Conservation (phyloP, 2,113 vertebrate genomes). For the Danio rerio region GRCz12tu NC_133192.1:22349001-22349500, state of each 20-base stretch:
- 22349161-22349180: constrained; percentile 69
- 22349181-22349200: constrained; percentile 98
- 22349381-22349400: no score
- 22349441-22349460: no score
- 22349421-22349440: no score
- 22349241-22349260: not conserved
- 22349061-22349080: not conserved
- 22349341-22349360: no score
- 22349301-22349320: no score
- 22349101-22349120: constrained; percentile 66
- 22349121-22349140: constrained; percentile 75
- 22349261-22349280: not conserved
- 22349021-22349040: not conserved
- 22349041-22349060: not conserved
- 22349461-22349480: no score
- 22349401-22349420: no score
- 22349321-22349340: no score
- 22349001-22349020: not conserved
- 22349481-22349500: no score
- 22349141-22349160: constrained; percentile 59
- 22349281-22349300: not conserved
- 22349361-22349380: no score
- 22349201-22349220: constrained; percentile 94
- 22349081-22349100: constrained; percentile 40
- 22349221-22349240: constrained; percentile 83